A percentile compares a stretch with the other conserved stretches of the same genome.
Evolutionary conservation across 2,797 vertebrate genomes (phyloP).

Genomic region (Aulostomus chinensis): DNA sequence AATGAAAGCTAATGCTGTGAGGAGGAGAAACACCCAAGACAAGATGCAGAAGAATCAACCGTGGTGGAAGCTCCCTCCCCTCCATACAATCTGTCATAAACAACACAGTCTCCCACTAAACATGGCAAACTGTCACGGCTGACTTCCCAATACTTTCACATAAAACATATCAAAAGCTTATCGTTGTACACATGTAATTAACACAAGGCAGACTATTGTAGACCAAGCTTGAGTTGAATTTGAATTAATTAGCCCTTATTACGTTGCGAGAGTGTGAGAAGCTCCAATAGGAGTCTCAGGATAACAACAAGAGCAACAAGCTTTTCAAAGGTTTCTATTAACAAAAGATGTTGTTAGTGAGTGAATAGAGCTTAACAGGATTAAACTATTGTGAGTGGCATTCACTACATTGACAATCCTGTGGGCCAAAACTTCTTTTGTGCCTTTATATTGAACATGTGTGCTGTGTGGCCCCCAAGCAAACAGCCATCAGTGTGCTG

Average conservation of each 20-base stretch:
- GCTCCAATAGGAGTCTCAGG: constrained; percentile 33
- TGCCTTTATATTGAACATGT: neutral
- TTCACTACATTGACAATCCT: no score
- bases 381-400: constrained; percentile 52
- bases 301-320: constrained; percentile 40
- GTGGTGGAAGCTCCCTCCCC: constrained; percentile 47
- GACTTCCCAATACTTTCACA: constrained; percentile 54
- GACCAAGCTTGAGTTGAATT: constrained; percentile 46
- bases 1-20: no score
- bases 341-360: constrained; percentile 40
- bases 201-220: constrained; percentile 52
- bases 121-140: constrained; percentile 44
- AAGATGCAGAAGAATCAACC: constrained; percentile 37
- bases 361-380: constrained; percentile 49
- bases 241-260: constrained; percentile 55
- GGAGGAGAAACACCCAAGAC: constrained; percentile 26
- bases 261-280: constrained; percentile 46
- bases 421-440: constrained; percentile 9
- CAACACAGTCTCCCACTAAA: constrained; percentile 60
- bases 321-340: constrained; percentile 50
- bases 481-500: neutral
- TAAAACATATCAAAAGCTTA: constrained; percentile 64
- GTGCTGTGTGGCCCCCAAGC: neutral
- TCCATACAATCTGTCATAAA: constrained; percentile 74
- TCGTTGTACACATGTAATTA: constrained; percentile 56